Base-by-base conservation (phyloP, 2,113 vertebrate genomes). In the Puntigrus tetrazona region DNA sequence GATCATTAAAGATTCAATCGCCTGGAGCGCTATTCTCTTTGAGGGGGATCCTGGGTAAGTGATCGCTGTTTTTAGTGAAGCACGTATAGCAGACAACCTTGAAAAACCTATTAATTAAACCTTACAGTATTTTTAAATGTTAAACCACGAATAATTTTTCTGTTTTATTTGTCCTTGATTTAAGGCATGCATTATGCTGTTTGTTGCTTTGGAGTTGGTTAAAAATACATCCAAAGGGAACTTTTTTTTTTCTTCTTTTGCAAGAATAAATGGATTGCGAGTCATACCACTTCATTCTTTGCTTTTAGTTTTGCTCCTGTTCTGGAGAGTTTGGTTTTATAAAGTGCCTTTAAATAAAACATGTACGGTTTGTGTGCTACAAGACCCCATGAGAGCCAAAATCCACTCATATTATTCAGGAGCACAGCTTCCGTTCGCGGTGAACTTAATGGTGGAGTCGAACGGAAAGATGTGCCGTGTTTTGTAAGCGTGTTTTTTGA, bases 1-100 rank as follows among this genome's bases (percentile, higher is more conserved):
- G 61, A 59, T 83, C 81, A 86, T 89, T 83, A 82, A 87, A 84
- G 61, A 87, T 87, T 82, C n/a, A 87, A 78, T 63, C 27, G 84
- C 70, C 69, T 63, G 77, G 55, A 76, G 85, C 22, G 18, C 11
- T 78, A 63, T 41, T 55, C 55, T 81, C 79, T 81, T 82, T 76
- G 34, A 75, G 73, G 27, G 38, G 52, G 38, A 36, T 52, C n/a
- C 82, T 86, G 85, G 34, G 41, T 50, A 84, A 77, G 38, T 25
- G 27, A 65, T 73, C n/a, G 0, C 22, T 14, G 27, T n/a, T 34
- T 45, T 43, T 29, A 61, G 52, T 34, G 20, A 63, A 45, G 18
- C 70, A 47, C 25, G 5, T 27, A 9, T 18, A 31, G n/a, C 36
- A 59, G 36, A 22, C 41, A 75, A 63, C 77, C 45, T 50, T 50